Conservation (phyloP, 2,797 vertebrate genomes). For the Morus bassanus region DNA sequence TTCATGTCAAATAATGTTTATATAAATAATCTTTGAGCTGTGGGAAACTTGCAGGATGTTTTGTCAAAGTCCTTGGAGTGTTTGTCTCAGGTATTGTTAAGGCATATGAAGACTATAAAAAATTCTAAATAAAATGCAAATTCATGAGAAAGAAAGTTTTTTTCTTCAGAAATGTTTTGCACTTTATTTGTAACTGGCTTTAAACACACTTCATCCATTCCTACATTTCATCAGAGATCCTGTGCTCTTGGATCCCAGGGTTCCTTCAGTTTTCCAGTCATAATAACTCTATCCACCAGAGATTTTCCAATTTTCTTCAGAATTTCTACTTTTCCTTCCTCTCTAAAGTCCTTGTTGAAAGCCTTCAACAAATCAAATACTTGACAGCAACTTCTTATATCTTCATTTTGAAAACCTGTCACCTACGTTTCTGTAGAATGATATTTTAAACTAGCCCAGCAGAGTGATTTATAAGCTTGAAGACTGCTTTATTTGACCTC, state of each 20-base stretch:
- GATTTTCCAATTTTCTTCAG: background rate
- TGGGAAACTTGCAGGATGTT: slow-evolving; percentile 7
- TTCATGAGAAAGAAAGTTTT: background rate
- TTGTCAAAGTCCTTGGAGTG: background rate
- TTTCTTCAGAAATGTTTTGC: background rate
- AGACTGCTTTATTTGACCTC: slow-evolving; percentile 43
- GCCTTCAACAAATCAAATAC: slow-evolving; percentile 39
- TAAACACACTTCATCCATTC: background rate
- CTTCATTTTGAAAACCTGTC: slow-evolving; percentile 52
- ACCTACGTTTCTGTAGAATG: slow-evolving; percentile 28
- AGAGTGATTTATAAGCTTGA: slow-evolving; percentile 50
- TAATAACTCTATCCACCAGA: background rate
- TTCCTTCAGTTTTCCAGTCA: background rate
- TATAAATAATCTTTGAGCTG: slow-evolving; percentile 12
- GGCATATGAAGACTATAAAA: background rate
- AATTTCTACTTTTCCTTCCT: background rate
- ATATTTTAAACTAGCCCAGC: slow-evolving; percentile 39
- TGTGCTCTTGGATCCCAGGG: background rate
- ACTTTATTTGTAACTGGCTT: background rate
- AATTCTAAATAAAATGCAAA: background rate
- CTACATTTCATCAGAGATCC: background rate
- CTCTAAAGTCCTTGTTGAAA: slow-evolving; percentile 24
- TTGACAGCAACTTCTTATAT: slow-evolving; percentile 52
- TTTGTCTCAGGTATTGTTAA: background rate
- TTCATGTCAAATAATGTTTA: slow-evolving; percentile 24